A percentile compares a stretch with the other conserved stretches of the same genome.
phyloP scores from a whole-genome alignment of 2,113 vertebrate species.

The Hirundichthys speculiger region DNA sequence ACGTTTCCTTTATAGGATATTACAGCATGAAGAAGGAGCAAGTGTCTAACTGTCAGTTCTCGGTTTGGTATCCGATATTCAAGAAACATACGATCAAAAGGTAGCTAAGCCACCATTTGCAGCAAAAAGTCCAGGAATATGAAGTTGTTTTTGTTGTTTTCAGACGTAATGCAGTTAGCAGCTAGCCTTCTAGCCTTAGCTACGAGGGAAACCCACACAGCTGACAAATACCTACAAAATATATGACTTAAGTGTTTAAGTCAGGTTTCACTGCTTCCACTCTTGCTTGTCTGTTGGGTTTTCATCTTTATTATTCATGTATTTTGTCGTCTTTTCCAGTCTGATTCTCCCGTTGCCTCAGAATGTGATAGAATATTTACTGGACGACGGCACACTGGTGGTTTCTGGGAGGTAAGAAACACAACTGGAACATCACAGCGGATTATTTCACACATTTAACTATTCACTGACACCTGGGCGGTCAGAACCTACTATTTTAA shows the following conservation, averaged over 20 bases:
- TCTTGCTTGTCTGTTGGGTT: background rate
- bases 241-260: no score
- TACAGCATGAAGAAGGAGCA: conserved; percentile 98
- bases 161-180: background rate
- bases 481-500: no score
- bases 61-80: conserved; percentile 92
- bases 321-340: conserved; percentile 65
- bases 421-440: no score
- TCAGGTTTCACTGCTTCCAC: no score
- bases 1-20: conserved; percentile 51
- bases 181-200: conserved; percentile 42
- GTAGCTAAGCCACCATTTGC: conserved; percentile 63
- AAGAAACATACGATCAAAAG: conserved; percentile 93
- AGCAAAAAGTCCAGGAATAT: rapidly evolving
- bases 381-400: conserved; percentile 96
- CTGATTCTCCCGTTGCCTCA: conserved; percentile 92
- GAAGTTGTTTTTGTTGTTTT: background rate
- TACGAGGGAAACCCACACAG: conserved; percentile 2
- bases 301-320: background rate
- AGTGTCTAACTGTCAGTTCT: conserved; percentile 92
- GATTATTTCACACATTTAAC: no score
- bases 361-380: conserved; percentile 97
- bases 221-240: no score
- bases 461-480: no score
- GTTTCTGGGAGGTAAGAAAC: conserved; percentile 92